These are phyloP conservation scores for Drosophila sucinea DNA, from an alignment of 1,140 invertebrate genomes.

Conservation along the genomic window DNA sequence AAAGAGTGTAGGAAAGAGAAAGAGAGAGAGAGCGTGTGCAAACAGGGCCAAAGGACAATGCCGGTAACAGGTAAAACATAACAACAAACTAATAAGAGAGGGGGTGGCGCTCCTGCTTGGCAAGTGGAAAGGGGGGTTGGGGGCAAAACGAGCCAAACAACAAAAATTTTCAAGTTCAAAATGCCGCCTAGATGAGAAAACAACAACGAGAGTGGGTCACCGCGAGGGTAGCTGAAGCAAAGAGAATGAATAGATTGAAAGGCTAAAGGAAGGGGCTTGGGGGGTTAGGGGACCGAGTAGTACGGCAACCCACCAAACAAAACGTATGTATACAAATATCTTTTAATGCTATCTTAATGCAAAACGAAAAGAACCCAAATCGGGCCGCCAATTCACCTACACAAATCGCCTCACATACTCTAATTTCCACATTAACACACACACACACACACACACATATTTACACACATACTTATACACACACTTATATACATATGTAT, in stretches of 20 bases:
- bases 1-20: conserved; percentile 26
- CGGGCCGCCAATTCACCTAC: background rate
- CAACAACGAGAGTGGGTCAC: conserved; percentile 11
- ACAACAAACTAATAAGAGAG: conserved; percentile 11
- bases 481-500: too few species aligned
- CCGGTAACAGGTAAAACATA: conserved; percentile 13
- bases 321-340: conserved; percentile 26
- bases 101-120: background rate
- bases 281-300: background rate
- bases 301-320: conserved; percentile 24
- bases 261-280: background rate
- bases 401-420: background rate
- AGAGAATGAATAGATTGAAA: background rate
- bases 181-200: conserved; percentile 60
- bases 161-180: conserved; percentile 82
- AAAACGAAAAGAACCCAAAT: conserved; percentile 18
- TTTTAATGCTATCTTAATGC: conserved; percentile 52
- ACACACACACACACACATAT: background rate
- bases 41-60: conserved; percentile 14
- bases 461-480: background rate
- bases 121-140: background rate
- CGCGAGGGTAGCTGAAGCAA: conserved; percentile 4
- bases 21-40: conserved; percentile 9
- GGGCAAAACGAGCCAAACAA: conserved; percentile 53
- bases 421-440: background rate